Base-by-base conservation (phyloP, 2,113 vertebrate species). In the Thomomys bottae region DNA sequence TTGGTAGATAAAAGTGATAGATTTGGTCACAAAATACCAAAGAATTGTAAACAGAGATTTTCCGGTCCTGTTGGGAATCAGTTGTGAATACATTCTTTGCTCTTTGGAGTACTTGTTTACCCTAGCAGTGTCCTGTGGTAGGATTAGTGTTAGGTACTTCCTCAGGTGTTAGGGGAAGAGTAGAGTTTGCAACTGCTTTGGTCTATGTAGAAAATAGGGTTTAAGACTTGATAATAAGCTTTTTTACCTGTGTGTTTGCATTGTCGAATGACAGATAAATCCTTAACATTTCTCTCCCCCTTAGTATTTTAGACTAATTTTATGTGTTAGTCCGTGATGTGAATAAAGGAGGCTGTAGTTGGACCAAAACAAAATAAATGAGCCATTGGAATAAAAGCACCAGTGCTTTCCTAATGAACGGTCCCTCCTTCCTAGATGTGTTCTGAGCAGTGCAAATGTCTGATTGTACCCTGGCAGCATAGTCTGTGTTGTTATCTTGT, bases 81-180 rank as follows among this genome's bases (percentile, higher is more conserved):
- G 79, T 94, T 87, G 89, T 95, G 88, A 96, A 97, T 94, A 93
- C 94, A 89, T 92, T 97, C 94, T 94, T 97, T 97, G 95, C 78
- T 95, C 64, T 82, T 94, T 95, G 75, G 85, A 94, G 95, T 96
- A 94, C 95, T 97, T 95, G 75, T 96, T 96, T 97, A 73, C 88
- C 49, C 49, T 97, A 90, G 95, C 83, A 90, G 90, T 84, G 96
- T 97, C 89, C 79, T 98, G 83, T 94, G 40, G 94, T 92, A 90
- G 91, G 88, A 63, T 57, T 76, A 79, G 87, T 79, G 40, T 70
- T 54, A 2, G 77, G 73, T 92, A 68, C 88, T 96, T 94, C 88
- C 94, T 49, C 66, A 32, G 91, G 85, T 91, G 67, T 73, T 91
- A 76, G 63, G 96, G 93, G 94, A 86, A 95, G 84, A 73, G 68